Evolutionary conservation across 2,797 vertebrate species (phyloP).

Genomic region (Hydrolagus colliei): DNA sequence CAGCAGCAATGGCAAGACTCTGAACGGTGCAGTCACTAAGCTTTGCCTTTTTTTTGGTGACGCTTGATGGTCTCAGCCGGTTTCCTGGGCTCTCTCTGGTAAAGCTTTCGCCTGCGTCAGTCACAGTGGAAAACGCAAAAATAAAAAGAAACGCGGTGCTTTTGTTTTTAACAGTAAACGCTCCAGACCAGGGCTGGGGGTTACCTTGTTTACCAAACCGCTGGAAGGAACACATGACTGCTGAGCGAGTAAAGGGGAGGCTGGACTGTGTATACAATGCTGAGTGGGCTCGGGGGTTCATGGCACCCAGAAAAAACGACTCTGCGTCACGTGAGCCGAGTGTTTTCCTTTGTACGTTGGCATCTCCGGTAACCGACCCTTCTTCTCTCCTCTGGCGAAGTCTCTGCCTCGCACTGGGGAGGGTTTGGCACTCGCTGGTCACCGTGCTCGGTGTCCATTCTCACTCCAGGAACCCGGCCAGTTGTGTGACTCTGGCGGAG

Average conservation of each 20-base stretch:
- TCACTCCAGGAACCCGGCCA: no score
- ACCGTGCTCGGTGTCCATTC: no score
- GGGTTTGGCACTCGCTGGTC: no score
- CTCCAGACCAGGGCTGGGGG: neutral
- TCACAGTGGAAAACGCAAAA: neutral
- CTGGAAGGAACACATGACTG: neutral
- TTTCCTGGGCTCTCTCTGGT: neutral
- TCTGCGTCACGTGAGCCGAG: no score
- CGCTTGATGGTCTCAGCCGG: neutral
- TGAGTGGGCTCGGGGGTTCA: neutral
- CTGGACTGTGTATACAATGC: neutral
- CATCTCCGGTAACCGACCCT: no score
- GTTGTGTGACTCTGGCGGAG: no score
- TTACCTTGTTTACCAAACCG: neutral
- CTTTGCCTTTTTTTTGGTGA: neutral
- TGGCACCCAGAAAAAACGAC: no score
- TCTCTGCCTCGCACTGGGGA: no score
- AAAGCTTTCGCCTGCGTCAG: neutral
- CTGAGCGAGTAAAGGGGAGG: conserved; percentile 15
- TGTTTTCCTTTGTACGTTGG: no score
- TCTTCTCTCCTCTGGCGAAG: no score
- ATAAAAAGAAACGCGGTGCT: neutral
- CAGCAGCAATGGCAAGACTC: neutral
- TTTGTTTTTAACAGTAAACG: neutral
- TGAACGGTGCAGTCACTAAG: neutral